These are phyloP conservation scores for Gari tellinella DNA, from an alignment of 2,888 invertebrate species.

Conservation along the genomic window DNA sequence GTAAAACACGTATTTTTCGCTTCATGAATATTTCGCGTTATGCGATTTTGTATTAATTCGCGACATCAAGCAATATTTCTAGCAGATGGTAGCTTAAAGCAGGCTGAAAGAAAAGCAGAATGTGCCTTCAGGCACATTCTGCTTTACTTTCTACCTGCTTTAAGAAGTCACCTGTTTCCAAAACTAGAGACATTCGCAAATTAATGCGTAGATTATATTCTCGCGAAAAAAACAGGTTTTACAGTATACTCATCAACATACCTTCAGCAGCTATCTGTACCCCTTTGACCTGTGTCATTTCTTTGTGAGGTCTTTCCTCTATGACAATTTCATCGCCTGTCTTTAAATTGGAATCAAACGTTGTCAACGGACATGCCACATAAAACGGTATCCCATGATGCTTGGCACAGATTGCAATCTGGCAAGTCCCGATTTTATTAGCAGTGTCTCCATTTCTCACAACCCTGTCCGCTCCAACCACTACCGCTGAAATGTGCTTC, in stretches of 20 bases:
- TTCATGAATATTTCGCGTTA: no score
- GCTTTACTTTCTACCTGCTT: no score
- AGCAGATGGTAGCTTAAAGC: no score
- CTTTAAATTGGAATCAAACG: slow-evolving; percentile 92
- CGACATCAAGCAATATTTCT: no score
- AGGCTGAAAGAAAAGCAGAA: no score
- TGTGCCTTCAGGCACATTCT: no score
- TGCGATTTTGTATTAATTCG: no score
- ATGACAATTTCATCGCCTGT: slow-evolving; percentile 95
- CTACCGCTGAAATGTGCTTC: slow-evolving; percentile 93
- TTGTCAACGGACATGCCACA: slow-evolving; percentile 95
- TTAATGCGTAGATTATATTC: no score
- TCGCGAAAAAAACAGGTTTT: no score
- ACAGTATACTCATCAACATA: slow-evolving; percentile 82
- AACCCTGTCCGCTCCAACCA: slow-evolving; percentile 99
- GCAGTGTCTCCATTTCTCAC: slow-evolving; percentile 99
- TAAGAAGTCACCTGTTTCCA: no score
- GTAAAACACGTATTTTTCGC: no score
- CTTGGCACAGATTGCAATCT: slow-evolving; percentile 95
- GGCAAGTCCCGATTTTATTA: slow-evolving; percentile 95
- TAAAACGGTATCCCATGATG: slow-evolving; percentile 97
- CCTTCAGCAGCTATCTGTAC: slow-evolving; percentile 94
- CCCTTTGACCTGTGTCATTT: slow-evolving; percentile 96
- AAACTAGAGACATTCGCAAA: no score
- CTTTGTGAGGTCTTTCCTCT: slow-evolving; percentile 95